Conservation (phyloP, 2,888 invertebrate genomes). For the Orthosia gothica region DNA sequence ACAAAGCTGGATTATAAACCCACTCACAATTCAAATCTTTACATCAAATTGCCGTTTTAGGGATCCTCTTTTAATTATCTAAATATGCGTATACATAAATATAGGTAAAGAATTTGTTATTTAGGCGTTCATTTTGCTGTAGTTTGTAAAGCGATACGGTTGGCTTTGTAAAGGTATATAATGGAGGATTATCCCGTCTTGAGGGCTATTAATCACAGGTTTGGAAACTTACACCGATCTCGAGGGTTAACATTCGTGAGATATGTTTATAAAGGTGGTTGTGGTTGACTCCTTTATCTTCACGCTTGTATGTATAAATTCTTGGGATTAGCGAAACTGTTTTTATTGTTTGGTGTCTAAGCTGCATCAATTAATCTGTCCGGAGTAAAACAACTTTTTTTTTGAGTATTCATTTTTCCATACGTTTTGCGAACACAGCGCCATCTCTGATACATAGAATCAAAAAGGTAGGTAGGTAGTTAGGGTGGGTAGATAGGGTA, state of each 20-base stretch:
- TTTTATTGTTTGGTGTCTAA: conserved; percentile 3
- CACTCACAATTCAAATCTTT: conserved; percentile 55
- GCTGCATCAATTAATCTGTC: too few species aligned
- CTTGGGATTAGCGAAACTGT: not conserved
- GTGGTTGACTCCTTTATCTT: conserved; percentile 39
- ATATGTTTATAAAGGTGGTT: conserved; percentile 29
- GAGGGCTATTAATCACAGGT: conserved; percentile 80
- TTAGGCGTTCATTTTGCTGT: conserved; percentile 45
- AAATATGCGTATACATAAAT: conserved; percentile 21
- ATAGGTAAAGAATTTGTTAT: conserved; percentile 33
- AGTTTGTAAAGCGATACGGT: conserved; percentile 64
- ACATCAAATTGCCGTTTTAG: conserved; percentile 33
- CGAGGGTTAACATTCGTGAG: conserved; percentile 56
- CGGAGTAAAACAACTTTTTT: too few species aligned
- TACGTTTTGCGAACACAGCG: too few species aligned
- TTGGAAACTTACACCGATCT: conserved; percentile 76
- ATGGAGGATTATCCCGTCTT: conserved; percentile 73
- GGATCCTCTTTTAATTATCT: conserved; percentile 54
- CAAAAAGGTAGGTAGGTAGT: too few species aligned
- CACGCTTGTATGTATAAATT: conserved; percentile 4
- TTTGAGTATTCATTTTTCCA: too few species aligned
- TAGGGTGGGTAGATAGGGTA: too few species aligned
- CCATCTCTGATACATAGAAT: too few species aligned
- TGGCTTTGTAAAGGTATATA: conserved; percentile 54
- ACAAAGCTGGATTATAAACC: conserved; percentile 47